Evolutionary conservation across 2,113 vertebrate species (phyloP).

Genomic region (Sisor rabdophorus): DNA sequence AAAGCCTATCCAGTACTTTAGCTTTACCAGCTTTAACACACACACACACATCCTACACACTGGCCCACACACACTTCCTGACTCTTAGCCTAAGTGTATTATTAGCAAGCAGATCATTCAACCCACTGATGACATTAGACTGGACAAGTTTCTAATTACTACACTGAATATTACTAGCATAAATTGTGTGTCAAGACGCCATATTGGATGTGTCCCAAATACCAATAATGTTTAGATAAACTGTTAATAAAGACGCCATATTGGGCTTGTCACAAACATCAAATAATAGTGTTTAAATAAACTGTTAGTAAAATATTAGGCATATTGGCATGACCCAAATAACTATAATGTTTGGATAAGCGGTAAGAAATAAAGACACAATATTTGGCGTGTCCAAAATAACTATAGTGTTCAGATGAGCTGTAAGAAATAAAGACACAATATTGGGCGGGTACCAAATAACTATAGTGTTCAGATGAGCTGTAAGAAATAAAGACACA

Average conservation of each 20-base stretch:
- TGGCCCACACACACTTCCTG: slow-evolving; percentile 7
- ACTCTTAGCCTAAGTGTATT: slow-evolving; percentile 18
- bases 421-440: neutral
- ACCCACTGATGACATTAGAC: slow-evolving; percentile 12
- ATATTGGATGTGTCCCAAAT: neutral
- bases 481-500: neutral
- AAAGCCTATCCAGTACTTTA: slow-evolving; percentile 8
- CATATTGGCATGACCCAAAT: neutral
- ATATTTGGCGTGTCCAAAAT: neutral
- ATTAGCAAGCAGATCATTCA: slow-evolving; percentile 10
- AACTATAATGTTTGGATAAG: neutral
- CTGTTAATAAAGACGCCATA: neutral
- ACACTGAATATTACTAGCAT: neutral
- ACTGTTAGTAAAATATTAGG: neutral
- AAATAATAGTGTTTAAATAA: neutral
- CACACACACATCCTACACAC: slow-evolving; percentile 4
- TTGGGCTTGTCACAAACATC: neutral
- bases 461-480: neutral
- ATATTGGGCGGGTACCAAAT: neutral
- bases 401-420: neutral
- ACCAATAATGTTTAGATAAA: too few species aligned
- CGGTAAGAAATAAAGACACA: neutral
- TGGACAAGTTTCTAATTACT: neutral
- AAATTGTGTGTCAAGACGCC: neutral
- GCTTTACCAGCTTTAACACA: slow-evolving; percentile 41